phyloP scores from a whole-genome alignment of 2,888 invertebrate species.

The Drosophila paramelanica region DNA sequence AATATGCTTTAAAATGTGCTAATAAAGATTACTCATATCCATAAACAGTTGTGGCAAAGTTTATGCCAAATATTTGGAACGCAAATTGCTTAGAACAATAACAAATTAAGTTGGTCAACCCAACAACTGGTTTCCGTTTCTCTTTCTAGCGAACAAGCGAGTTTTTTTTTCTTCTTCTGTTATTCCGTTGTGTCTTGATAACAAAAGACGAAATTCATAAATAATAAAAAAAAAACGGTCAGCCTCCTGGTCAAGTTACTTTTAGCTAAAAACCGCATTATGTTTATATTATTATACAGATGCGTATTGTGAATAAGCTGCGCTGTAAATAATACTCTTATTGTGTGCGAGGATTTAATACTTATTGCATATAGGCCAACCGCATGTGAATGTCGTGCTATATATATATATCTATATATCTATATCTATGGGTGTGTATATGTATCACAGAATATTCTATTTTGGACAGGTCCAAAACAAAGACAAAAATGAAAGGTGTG shows the following conservation, averaged over 20 bases:
- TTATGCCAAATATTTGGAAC: slow-evolving; percentile 58
- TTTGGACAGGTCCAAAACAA: slow-evolving; percentile 44
- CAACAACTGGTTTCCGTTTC: slow-evolving; percentile 62
- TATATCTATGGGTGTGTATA: background rate
- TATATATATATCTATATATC: background rate
- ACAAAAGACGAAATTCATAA: slow-evolving; percentile 53
- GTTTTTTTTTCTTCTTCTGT: slow-evolving; percentile 23
- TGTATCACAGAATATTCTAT: slow-evolving; percentile 36
- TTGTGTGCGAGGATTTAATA: slow-evolving; percentile 32
- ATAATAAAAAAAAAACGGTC: slow-evolving; percentile 20
- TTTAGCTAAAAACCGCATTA: slow-evolving; percentile 39
- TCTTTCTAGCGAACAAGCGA: slow-evolving; percentile 48
- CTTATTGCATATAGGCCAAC: slow-evolving; percentile 18
- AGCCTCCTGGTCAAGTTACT: slow-evolving; percentile 45
- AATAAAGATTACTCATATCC: slow-evolving; percentile 66
- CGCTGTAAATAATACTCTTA: slow-evolving; percentile 41
- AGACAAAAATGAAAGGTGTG: slow-evolving; percentile 50
- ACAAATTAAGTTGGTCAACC: slow-evolving; percentile 57
- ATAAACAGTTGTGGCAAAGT: slow-evolving; percentile 39
- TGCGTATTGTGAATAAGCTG: slow-evolving; percentile 23
- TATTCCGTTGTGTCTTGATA: slow-evolving; percentile 43
- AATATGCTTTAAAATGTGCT: slow-evolving; percentile 35
- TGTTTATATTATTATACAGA: slow-evolving; percentile 29
- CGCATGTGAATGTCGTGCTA: slow-evolving; percentile 6
- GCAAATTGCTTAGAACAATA: slow-evolving; percentile 57